A percentile compares a stretch with the other conserved stretches of the same genome.
Conservation (phyloP, 2,113 vertebrate genomes). For the Crypturellus undulatus region DNA sequence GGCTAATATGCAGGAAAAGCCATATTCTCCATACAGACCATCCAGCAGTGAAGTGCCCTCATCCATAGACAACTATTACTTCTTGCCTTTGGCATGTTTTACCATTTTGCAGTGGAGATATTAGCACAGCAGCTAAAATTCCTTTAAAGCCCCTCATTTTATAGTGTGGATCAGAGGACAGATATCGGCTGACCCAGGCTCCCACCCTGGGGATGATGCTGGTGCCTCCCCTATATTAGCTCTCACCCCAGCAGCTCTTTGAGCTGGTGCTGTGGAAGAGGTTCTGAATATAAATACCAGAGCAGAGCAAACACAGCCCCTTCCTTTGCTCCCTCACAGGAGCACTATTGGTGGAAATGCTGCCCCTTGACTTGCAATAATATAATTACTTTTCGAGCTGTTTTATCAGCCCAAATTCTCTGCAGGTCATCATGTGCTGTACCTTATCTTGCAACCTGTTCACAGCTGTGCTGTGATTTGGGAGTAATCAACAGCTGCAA, state of each 20-base stretch:
- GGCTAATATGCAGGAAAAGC: not conserved
- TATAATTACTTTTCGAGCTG: not conserved
- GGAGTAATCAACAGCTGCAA: not conserved
- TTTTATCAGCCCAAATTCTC: not conserved
- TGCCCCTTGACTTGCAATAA: not conserved
- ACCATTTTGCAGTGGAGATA: not conserved
- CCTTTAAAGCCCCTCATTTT: not conserved
- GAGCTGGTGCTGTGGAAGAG: rapidly evolving
- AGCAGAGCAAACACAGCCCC: not conserved
- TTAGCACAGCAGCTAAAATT: not conserved
- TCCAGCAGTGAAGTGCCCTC: not conserved
- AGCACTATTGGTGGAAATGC: not conserved
- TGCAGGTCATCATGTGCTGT: not conserved
- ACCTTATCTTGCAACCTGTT: rapidly evolving
- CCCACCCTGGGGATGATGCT: not conserved
- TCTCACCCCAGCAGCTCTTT: not conserved
- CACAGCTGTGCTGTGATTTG: not conserved
- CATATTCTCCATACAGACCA: not conserved
- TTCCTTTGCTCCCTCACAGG: not conserved
- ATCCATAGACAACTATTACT: not conserved
- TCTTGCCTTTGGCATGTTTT: not conserved
- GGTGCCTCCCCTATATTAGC: not conserved
- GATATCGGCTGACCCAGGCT: not conserved
- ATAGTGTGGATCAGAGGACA: not conserved
- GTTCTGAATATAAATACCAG: not conserved